These are phyloP conservation scores for Elaeidobius kamerunicus DNA, from an alignment of 2,888 invertebrate genomes.

Conservation along the genomic window DNA sequence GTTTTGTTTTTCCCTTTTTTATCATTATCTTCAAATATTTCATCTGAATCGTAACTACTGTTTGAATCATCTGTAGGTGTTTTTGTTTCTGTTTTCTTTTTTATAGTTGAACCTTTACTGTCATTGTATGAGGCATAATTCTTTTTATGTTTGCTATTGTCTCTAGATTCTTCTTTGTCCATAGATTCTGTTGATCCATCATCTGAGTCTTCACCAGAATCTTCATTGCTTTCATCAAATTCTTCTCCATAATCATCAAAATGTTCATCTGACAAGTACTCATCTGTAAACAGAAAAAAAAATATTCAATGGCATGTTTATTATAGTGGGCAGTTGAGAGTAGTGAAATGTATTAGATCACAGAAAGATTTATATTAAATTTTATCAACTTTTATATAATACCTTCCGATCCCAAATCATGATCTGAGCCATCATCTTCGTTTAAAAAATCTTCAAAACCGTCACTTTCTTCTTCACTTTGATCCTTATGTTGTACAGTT, in stretches of 20 bases:
- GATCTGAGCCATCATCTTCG: conserved; percentile 29
- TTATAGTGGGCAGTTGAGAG: background rate
- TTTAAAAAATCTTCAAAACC: conserved; percentile 33
- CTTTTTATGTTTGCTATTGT: no score
- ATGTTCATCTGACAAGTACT: background rate
- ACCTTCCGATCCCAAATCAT: conserved; percentile 31
- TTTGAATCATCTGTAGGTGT: background rate
- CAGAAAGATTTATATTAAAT: conserved; percentile 26
- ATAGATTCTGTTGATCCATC: no score
- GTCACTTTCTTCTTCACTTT: conserved; percentile 13
- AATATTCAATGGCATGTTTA: background rate
- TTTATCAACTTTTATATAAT: conserved; percentile 20
- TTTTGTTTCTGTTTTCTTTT: background rate
- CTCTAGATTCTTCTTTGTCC: no score
- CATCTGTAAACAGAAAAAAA: background rate
- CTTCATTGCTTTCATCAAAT: background rate
- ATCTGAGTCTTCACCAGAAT: no score
- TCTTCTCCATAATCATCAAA: conserved; percentile 1
- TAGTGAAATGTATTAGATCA: background rate
- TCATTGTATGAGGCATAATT: no score
- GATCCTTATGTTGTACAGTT: background rate
- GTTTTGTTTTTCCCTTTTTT: background rate
- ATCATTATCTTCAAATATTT: background rate
- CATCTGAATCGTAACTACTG: background rate
- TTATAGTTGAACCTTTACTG: no score